Evolutionary conservation across 2,113 vertebrate species (phyloP), one percentile per base, ranked within the genome.

Genomic region (Ptychochromis oligacanthus): DNA sequence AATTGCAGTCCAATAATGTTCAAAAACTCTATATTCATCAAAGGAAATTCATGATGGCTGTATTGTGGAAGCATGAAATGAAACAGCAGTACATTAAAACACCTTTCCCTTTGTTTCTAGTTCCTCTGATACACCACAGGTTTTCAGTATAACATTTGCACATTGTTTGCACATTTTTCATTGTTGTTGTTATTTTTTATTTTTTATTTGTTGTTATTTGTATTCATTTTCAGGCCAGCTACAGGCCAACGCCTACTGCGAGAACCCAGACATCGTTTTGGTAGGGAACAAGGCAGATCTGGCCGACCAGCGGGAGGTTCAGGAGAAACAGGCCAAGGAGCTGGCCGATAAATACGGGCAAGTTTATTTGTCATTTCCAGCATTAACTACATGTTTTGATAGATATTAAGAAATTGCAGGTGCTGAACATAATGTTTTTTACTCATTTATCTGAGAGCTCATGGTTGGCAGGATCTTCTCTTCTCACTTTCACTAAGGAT

Each of bases 221-320:
- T 9, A 1, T 54, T 58, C 0, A 13, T 58, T 57, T 79, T 3
- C 87, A 96, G 96, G 97, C 86, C 98, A 99, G 89, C 96, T 99
- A 14, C 98, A 99, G 96, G 97, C 97, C 61, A 98, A 99, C 20
- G 98, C 98, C 0, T 99, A 99, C 90, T 99, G 98, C 91, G 98
- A 99, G 96, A 99, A 96, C 89, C 98, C 98, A 52, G 98, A 99
- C 72, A 97, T 99, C 9, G 97, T 99, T 86, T 93, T 99, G 93
- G 96, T 98, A 18, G 98, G 98, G 55, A 98, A 99, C 93, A 99
- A 99, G 89, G 97, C 97, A 0, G 97, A 99, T 90, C 95, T 99
- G 81, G 90, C 95, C 2, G 97, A 99, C 89, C 97, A 98, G 94
- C 94, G 98, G 77, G 98, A 99, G 91, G 98, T 99, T 26, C 97